These are phyloP conservation scores for Psittacara wagleri DNA, from an alignment of 2,113 vertebrate species.

Conservation along the genomic window DNA sequence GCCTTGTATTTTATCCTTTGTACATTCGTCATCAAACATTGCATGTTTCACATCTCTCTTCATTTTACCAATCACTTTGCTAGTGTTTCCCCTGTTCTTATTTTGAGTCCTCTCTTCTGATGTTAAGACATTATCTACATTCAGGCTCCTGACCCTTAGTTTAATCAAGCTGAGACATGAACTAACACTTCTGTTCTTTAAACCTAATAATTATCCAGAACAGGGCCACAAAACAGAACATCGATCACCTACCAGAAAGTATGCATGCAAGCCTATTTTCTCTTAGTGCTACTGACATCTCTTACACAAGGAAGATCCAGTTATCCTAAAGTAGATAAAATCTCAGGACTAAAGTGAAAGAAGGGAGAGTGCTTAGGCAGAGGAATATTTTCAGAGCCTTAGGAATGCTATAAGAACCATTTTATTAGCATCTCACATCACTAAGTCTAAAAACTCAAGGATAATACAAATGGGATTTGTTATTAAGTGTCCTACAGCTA, in stretches of 20 bases:
- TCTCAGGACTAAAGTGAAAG: neutral
- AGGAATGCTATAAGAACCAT: neutral
- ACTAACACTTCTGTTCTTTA: neutral
- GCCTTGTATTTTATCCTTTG: neutral
- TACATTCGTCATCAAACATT: neutral
- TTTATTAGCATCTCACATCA: neutral
- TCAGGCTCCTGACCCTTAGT: constrained; percentile 9
- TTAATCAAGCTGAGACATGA: constrained; percentile 25
- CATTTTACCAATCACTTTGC: neutral
- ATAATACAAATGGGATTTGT: neutral
- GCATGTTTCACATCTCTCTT: neutral
- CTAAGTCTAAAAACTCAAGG: neutral
- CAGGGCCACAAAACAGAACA: neutral
- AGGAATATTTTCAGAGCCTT: neutral
- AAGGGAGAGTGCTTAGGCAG: neutral
- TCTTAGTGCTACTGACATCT: neutral
- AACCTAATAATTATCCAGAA: constrained; percentile 8
- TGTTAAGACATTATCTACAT: neutral
- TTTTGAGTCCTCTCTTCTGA: neutral
- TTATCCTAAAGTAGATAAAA: constrained; percentile 23
- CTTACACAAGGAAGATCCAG: neutral
- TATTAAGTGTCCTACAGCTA: neutral
- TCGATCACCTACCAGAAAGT: neutral
- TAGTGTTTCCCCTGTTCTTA: neutral
- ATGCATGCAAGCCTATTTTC: neutral